Evolutionary conservation across 2,888 invertebrate genomes (phyloP).

Genomic region (Scotopteryx bipunctaria): DNA sequence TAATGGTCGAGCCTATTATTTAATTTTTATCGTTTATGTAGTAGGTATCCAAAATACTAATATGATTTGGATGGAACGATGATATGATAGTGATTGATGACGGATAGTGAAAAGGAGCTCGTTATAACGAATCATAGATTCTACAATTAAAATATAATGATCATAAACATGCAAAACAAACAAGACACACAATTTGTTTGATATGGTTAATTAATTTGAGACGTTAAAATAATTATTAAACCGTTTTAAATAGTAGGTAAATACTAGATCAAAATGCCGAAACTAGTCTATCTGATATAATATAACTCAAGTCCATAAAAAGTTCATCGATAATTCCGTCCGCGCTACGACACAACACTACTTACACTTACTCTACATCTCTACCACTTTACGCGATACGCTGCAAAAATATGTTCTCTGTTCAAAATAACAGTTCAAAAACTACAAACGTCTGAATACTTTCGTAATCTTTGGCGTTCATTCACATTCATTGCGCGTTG

Average conservation of each 20-base stretch:
- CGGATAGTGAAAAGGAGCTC: conserved; percentile 34
- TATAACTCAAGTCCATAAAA: conserved; percentile 44
- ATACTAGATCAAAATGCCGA: conserved; percentile 67
- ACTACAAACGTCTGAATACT: conserved; percentile 44
- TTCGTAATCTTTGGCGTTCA: conserved; percentile 71
- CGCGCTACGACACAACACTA: conserved; percentile 38
- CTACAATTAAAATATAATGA: conserved; percentile 31
- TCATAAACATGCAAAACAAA: conserved; percentile 41
- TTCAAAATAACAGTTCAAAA: conserved; percentile 53
- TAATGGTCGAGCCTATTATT: conserved; percentile 26
- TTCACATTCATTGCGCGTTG: conserved; percentile 31
- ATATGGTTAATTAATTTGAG: conserved; percentile 71
- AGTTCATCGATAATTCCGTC: conserved; percentile 40
- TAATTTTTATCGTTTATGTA: conserved; percentile 12
- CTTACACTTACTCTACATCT: conserved; percentile 38
- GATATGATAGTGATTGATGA: conserved; percentile 64
- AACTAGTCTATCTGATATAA: conserved; percentile 64
- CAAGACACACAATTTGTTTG: conserved; percentile 47
- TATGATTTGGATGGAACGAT: conserved; percentile 69
- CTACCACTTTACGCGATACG: conserved; percentile 70
- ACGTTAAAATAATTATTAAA: conserved; percentile 52
- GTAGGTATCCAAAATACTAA: conserved; percentile 34
- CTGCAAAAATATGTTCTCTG: conserved; percentile 75
- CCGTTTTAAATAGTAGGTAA: conserved; percentile 42
- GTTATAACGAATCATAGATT: conserved; percentile 34